Conservation (phyloP, 2,113 vertebrate genomes). For the Ascaphus truei region DNA sequence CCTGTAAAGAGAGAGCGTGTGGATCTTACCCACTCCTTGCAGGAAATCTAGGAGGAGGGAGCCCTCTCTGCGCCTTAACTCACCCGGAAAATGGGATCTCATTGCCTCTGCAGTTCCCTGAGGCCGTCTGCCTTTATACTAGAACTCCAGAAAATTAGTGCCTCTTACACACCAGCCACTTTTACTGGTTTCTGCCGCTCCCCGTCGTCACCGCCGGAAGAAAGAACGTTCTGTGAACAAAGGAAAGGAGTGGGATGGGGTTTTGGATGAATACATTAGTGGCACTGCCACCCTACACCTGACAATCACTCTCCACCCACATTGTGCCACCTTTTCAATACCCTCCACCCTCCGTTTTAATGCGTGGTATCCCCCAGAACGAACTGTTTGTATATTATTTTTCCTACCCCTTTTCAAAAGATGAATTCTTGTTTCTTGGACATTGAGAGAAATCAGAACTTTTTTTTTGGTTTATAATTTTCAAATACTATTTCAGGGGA, state of each 20-base stretch:
- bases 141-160: conserved; percentile 4
- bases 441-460: too few relatives aligned
- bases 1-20: conserved; percentile 86
- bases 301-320: conserved; percentile 1
- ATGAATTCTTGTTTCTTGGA: too few relatives aligned
- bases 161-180: not conserved
- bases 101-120: too few relatives aligned
- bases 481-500: too few relatives aligned
- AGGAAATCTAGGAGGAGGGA: conserved; percentile 71
- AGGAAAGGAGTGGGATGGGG: not conserved
- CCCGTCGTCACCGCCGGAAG: not conserved
- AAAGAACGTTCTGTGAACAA: too few relatives aligned
- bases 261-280: too few relatives aligned
- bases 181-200: not conserved
- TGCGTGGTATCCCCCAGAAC: too few relatives aligned
- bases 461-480: too few relatives aligned
- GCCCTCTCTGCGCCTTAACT: not conserved
- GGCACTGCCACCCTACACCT: too few relatives aligned
- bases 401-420: too few relatives aligned
- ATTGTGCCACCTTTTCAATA: not conserved
- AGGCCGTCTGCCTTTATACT: conserved; percentile 3
- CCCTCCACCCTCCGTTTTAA: too few relatives aligned
- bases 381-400: too few relatives aligned
- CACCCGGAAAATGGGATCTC: not conserved
- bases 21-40: conserved; percentile 80